Conservation (phyloP, 2,888 invertebrate species). For the Pristionchus exspectatus region DNA sequence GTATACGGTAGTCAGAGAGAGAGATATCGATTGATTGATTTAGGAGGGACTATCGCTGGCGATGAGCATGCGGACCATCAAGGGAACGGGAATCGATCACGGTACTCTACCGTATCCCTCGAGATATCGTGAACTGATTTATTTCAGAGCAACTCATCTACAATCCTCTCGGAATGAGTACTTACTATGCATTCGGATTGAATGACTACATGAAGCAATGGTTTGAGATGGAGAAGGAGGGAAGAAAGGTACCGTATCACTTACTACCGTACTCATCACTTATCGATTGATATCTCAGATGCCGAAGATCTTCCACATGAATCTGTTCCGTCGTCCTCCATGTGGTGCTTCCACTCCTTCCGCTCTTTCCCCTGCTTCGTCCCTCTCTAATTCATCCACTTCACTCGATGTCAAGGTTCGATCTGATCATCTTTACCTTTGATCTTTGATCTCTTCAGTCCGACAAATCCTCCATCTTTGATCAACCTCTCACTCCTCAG, state of each 20-base stretch:
- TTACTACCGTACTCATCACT: neutral
- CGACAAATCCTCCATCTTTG: neutral
- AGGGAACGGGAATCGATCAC: constrained; percentile 47
- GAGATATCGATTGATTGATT: constrained; percentile 20
- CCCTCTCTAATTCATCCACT: constrained; percentile 28
- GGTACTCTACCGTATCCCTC: neutral
- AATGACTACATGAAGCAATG: constrained; percentile 34
- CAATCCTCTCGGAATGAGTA: constrained; percentile 51
- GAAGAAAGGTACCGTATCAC: constrained; percentile 40
- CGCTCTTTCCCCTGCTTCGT: neutral
- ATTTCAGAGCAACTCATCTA: constrained; percentile 26
- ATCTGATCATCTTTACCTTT: neutral
- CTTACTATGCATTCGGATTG: constrained; percentile 25
- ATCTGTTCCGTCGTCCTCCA: constrained; percentile 51
- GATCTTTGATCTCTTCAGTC: constrained; percentile 38
- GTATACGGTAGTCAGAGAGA: neutral
- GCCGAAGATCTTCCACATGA: constrained; percentile 50
- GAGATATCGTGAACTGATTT: neutral
- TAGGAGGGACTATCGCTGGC: constrained; percentile 45
- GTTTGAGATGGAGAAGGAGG: constrained; percentile 51
- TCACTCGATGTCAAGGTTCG: constrained; percentile 24
- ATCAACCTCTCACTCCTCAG: neutral
- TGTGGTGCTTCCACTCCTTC: constrained; percentile 26
- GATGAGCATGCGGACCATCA: constrained; percentile 32
- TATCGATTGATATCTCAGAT: constrained; percentile 35